Percentiles rank a stretch among this genome's conserved stretches.
Evolutionary conservation across 2,888 invertebrate species (phyloP).

Genomic region (Hydrotaea cyrtoneurina): DNA sequence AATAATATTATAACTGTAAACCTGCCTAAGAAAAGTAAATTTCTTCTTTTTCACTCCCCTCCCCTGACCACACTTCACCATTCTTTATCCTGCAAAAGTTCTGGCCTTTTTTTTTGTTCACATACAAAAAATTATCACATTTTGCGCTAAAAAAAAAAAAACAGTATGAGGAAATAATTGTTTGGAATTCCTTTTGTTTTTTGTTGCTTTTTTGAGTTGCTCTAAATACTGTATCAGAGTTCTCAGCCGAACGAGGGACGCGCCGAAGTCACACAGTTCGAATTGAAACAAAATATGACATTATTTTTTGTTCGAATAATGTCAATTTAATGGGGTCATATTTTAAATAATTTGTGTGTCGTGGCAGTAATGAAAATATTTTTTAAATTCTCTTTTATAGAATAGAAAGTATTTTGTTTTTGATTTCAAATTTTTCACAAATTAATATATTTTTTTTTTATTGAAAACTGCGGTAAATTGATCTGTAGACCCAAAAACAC

Average conservation of each 20-base stretch:
- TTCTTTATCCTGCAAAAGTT: conserved; percentile 25
- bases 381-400: no score
- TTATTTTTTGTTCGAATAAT: no score
- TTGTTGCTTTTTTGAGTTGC: conserved; percentile 64
- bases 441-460: no score
- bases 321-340: no score
- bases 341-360: no score
- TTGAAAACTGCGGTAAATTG: no score
- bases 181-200: conserved; percentile 20
- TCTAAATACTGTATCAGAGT: conserved; percentile 62
- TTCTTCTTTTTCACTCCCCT: not conserved
- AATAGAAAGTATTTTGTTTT: no score
- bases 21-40: not conserved
- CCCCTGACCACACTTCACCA: no score
- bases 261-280: not conserved
- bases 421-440: no score
- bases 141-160: conserved; percentile 66
- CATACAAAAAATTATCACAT: conserved; percentile 66
- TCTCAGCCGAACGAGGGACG: not conserved
- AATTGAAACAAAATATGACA: no score
- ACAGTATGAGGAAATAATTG: conserved; percentile 33
- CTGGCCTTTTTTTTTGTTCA: conserved; percentile 47
- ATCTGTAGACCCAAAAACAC: no score
- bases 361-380: no score
- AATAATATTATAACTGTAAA: conserved; percentile 24